A percentile compares a stretch with the other conserved stretches of the same genome.
Conservation (phyloP, 2,113 vertebrate genomes). For the Scortum barcoo region DNA sequence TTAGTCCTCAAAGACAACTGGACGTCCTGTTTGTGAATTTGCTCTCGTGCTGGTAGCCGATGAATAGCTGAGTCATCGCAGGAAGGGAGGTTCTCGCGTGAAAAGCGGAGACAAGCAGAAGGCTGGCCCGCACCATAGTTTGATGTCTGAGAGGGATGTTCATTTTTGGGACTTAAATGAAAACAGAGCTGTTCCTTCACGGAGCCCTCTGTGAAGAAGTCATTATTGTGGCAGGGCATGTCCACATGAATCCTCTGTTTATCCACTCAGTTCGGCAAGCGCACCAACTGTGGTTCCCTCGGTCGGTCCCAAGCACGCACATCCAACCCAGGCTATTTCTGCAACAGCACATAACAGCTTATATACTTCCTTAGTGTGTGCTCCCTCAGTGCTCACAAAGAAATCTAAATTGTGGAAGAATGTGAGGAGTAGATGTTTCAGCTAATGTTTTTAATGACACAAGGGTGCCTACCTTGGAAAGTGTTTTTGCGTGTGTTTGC, state of each 20-base stretch:
- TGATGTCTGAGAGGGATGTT: conserved; percentile 45
- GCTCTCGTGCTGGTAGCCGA: conserved; percentile 15
- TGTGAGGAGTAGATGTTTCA: not conserved
- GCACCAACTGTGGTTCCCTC: conserved; percentile 51
- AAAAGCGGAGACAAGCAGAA: conserved; percentile 23
- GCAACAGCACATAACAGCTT: conserved; percentile 30
- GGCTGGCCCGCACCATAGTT: conserved; percentile 4
- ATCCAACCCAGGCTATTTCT: conserved; percentile 53
- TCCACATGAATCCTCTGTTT: conserved; percentile 75
- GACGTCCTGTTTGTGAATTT: conserved; percentile 33
- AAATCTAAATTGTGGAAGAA: conserved; percentile 14
- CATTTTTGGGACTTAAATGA: conserved; percentile 60
- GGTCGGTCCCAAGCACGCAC: conserved; percentile 50
- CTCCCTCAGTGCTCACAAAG: conserved; percentile 32
- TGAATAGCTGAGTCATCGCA: conserved; percentile 23
- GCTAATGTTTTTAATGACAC: conserved; percentile 5
- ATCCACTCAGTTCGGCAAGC: conserved; percentile 51
- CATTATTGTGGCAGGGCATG: conserved; percentile 73
- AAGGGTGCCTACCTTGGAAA: not conserved
- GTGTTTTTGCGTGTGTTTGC: conserved; percentile 21
- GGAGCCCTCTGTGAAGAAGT: conserved; percentile 57
- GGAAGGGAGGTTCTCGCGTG: not conserved
- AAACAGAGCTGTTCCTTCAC: conserved; percentile 52
- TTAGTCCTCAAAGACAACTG: conserved; percentile 11
- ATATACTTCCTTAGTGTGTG: not conserved